Evolutionary conservation across 2,888 invertebrate genomes (phyloP), one percentile per base, ranked within the genome.

Genomic region (Anoplius nigerrimus): DNA sequence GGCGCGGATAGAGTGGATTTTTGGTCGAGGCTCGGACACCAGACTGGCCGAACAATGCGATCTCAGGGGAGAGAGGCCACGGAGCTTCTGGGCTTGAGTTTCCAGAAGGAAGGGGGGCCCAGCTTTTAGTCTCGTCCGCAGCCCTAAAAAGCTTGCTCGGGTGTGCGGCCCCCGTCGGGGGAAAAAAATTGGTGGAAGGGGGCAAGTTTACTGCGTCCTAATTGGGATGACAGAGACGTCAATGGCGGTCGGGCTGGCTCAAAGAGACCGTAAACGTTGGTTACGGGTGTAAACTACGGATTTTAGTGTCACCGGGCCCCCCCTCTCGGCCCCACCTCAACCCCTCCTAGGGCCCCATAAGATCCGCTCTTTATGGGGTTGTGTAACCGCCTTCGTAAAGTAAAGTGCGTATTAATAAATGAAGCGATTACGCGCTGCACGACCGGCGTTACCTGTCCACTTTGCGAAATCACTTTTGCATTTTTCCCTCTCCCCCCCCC

Each of bases 151-250:
- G 48, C 16, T 2, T 11, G 4, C 54, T 24, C 22, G 48, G 59
- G n/a, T n/a, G n/a, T n/a, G n/a, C 53, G 53, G n/a, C 66, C 63
- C 71, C 3, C 3, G 56, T 24, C 15, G 42, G 56, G 27, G 1
- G 57, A 55, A 71, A 64, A 75, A 71, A 72, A 52, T 59, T 62
- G 52, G 65, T 64, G 60, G 62, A 71, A 64, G 68, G 70, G 46
- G 75, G 70, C 69, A 71, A 76, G 78, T 88, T 88, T 88, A 88
- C 76, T 79, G 80, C 80, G 72, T 84, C 84, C 87, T 88, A 88
- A 88, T 88, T 88, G 86, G 86, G 85, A 86, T 84, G 85, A 88
- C 87, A 87, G 87, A 87, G 87, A 88, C 86, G 84, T 88, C 87
- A 87, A 86, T 86, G 84, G 87, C 85, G 86, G 86, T n/a, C 81